Evolutionary conservation across 2,888 invertebrate species (phyloP).

Genomic region (Lottia scabra): DNA sequence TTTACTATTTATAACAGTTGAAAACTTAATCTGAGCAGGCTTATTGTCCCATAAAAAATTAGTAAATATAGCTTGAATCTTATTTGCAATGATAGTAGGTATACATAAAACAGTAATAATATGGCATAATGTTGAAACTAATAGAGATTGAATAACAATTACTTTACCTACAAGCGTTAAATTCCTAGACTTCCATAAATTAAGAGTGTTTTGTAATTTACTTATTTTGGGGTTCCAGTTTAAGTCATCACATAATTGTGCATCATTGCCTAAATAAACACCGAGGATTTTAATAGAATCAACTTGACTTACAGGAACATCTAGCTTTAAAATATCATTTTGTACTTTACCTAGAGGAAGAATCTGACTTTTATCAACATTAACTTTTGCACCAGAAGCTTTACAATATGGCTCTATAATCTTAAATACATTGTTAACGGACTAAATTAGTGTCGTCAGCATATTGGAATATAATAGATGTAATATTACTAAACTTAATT

Average conservation of each 20-base stretch:
- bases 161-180: not conserved
- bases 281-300: not conserved
- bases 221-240: not conserved
- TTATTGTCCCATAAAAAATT: not conserved
- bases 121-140: not conserved
- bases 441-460: not conserved
- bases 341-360: not conserved
- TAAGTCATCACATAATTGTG: not conserved
- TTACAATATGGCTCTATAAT: constrained; percentile 1
- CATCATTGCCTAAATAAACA: not conserved
- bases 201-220: not conserved
- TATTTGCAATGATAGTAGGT: not conserved
- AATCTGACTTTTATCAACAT: not conserved
- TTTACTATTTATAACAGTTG: not conserved
- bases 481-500: not conserved
- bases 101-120: not conserved
- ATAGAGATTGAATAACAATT: not conserved
- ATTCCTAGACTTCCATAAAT: not conserved
- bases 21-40: not conserved
- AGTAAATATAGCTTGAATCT: not conserved
- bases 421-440: not conserved
- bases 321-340: not conserved
- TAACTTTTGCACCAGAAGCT: not conserved
- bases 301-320: not conserved
- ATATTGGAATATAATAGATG: not conserved